phyloP scores from a whole-genome alignment of 1,140 invertebrate species.

The Trachymyrmex cornetzi region DNA sequence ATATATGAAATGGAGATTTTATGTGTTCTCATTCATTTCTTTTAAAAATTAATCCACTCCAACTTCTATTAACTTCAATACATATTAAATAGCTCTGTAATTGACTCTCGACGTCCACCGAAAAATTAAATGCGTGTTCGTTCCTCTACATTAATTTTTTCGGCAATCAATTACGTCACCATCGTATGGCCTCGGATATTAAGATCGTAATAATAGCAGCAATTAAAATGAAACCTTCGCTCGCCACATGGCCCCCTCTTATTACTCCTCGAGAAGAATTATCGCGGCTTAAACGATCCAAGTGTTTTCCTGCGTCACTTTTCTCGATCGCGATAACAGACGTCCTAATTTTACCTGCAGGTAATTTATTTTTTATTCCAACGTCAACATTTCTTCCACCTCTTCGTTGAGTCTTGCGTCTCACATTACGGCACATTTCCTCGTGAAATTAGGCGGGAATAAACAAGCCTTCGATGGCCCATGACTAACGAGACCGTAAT shows the following conservation, averaged over 20 bases:
- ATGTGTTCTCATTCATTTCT: background rate
- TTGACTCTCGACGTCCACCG: background rate
- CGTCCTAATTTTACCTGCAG: conserved; percentile 37
- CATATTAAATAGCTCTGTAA: conserved; percentile 21
- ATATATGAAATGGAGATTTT: background rate
- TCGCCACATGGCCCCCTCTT: conserved; percentile 11
- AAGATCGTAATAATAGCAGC: conserved; percentile 22
- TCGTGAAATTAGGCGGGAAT: conserved; percentile 73
- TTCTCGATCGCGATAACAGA: conserved; percentile 38
- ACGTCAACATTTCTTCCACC: conserved; percentile 5
- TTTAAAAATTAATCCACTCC: background rate
- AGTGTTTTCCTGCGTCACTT: background rate
- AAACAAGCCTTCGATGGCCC: conserved; percentile 74
- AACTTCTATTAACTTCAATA: conserved; percentile 2
- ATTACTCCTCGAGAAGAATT: conserved; percentile 11
- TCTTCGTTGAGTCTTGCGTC: conserved; percentile 12
- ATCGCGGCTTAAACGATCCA: conserved; percentile 17
- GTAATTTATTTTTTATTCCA: conserved; percentile 39
- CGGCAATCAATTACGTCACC: conserved; percentile 15
- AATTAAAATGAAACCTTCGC: conserved; percentile 46
- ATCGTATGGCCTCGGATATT: background rate
- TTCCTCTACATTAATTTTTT: conserved; percentile 24
- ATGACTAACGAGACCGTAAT: conserved; percentile 80
- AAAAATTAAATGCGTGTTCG: background rate
- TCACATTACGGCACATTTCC: conserved; percentile 53